phyloP scores from a whole-genome alignment of 1,140 invertebrate species.

The Choristoneura fumiferana region DNA sequence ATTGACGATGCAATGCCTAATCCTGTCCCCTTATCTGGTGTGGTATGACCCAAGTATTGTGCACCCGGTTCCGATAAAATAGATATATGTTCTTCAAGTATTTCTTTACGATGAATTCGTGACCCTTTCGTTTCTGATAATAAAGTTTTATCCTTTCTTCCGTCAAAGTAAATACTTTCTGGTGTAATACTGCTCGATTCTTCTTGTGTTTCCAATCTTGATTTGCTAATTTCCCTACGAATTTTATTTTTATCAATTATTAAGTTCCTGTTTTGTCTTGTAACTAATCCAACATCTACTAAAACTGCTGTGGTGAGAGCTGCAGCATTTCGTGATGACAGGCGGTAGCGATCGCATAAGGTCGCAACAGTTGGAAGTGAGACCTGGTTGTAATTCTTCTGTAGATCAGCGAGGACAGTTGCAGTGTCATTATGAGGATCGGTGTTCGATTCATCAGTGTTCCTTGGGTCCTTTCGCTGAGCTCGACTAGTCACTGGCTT shows the following conservation, averaged over 20 bases:
- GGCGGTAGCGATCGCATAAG: constrained; percentile 1
- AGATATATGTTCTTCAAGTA: constrained; percentile 3
- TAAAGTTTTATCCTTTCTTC: constrained; percentile 13
- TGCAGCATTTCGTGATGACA: constrained; percentile 5
- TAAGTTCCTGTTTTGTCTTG: background rate
- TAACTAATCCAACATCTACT: constrained; percentile 1
- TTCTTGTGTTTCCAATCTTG: background rate
- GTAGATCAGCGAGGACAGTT: background rate
- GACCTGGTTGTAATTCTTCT: background rate
- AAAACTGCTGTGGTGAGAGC: constrained; percentile 8
- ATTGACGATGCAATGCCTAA: background rate
- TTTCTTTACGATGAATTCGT: constrained; percentile 3
- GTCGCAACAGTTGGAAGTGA: constrained; percentile 12
- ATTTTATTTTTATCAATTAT: constrained; percentile 18
- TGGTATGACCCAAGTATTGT: background rate
- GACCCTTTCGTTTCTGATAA: background rate
- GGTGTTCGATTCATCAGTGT: background rate
- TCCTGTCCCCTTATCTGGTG: background rate
- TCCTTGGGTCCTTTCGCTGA: background rate
- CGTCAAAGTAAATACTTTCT: constrained; percentile 15
- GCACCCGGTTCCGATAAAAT: constrained; percentile 1
- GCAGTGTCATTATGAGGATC: background rate
- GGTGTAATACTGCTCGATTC: background rate
- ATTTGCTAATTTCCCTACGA: background rate
- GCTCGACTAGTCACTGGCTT: background rate